phyloP scores from a whole-genome alignment of 2,888 invertebrate species.

The Euplexia lucipara region DNA sequence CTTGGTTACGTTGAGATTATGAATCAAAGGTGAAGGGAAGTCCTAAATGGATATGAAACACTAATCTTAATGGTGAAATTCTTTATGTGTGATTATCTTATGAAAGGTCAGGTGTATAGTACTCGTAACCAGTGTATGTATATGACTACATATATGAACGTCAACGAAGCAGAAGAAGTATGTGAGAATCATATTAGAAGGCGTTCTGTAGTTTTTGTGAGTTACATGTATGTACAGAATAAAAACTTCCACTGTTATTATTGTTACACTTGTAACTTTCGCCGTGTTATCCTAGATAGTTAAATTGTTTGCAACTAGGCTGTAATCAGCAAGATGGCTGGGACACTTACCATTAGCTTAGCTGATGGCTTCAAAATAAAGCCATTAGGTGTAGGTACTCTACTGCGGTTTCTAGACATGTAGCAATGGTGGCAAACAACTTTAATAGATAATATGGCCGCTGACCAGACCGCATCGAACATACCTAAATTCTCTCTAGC shows the following conservation, averaged over 20 bases:
- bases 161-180: too few species aligned
- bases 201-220: too few species aligned
- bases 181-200: too few species aligned
- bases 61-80: too few species aligned
- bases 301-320: slow-evolving; percentile 25
- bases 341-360: slow-evolving; percentile 25
- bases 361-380: slow-evolving; percentile 20
- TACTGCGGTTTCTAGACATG: slow-evolving; percentile 15
- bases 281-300: slow-evolving; percentile 32
- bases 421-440: background rate
- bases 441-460: background rate
- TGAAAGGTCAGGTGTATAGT: too few species aligned
- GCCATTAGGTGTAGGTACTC: slow-evolving; percentile 6
- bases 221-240: too few species aligned
- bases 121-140: too few species aligned
- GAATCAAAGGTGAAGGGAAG: too few species aligned
- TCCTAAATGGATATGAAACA: too few species aligned
- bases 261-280: slow-evolving; percentile 25
- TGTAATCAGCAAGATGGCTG: slow-evolving; percentile 31
- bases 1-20: too few species aligned
- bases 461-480: background rate
- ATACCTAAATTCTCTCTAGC: background rate
- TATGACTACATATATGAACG: too few species aligned
- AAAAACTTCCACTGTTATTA: background rate
- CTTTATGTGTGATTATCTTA: too few species aligned